These are phyloP conservation scores for Erebia ligea DNA, from an alignment of 2,888 invertebrate genomes.

Conservation along the genomic window DNA sequence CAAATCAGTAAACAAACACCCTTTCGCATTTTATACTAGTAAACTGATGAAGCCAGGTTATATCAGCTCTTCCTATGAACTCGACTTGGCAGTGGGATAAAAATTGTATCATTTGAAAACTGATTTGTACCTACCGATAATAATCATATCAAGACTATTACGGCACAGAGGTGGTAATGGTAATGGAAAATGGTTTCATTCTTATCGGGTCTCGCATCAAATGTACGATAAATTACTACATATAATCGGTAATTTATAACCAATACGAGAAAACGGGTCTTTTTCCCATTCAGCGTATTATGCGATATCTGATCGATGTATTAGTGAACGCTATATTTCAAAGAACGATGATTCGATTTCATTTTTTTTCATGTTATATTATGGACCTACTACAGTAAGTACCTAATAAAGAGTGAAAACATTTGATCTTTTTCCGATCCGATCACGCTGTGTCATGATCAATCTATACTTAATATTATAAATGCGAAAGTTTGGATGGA, in stretches of 20 bases:
- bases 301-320: constrained; percentile 3
- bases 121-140: no score
- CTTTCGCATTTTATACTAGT: no score
- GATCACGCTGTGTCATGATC: no score
- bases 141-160: background rate
- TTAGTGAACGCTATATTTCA: constrained; percentile 1
- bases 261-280: constrained; percentile 1
- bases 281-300: constrained; percentile 1
- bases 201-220: background rate
- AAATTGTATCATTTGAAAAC: no score
- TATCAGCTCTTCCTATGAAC: no score
- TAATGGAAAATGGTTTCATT: constrained; percentile 9
- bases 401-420: background rate
- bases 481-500: no score
- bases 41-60: no score
- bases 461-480: no score
- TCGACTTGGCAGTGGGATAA: no score
- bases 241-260: constrained; percentile 12
- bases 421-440: no score
- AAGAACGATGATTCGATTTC: constrained; percentile 1
- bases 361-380: background rate
- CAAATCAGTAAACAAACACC: no score
- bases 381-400: background rate
- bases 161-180: background rate
- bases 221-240: constrained; percentile 14